phyloP scores from a whole-genome alignment of 2,113 vertebrate genomes.

The Glaucidium brasilianum region DNA sequence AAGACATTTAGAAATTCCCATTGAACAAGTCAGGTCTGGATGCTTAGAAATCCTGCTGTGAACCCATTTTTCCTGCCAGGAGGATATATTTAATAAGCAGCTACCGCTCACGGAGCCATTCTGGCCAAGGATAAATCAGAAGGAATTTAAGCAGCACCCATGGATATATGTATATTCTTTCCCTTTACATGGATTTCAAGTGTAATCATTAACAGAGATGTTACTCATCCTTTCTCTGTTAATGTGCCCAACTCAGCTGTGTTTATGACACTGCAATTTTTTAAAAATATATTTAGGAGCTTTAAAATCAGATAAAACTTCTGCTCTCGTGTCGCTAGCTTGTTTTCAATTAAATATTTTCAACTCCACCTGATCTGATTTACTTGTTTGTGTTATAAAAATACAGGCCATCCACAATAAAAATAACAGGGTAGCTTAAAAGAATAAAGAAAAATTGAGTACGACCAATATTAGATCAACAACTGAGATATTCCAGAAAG shows the following conservation, averaged over 20 bases:
- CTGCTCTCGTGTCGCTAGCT: rapidly evolving
- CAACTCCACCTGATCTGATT: neutral
- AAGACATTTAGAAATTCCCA: neutral
- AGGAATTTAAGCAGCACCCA: neutral
- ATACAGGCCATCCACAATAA: neutral
- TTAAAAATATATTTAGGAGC: neutral
- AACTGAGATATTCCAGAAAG: neutral
- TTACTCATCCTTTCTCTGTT: neutral
- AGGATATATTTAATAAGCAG: neutral
- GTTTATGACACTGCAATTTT: neutral
- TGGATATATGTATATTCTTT: neutral
- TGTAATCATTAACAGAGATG: neutral
- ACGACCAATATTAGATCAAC: neutral
- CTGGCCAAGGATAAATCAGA: neutral
- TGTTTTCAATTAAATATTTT: neutral
- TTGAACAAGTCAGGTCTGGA: neutral
- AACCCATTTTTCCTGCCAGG: neutral
- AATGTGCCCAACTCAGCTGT: neutral
- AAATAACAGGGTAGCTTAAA: neutral
- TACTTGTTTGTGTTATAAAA: neutral
- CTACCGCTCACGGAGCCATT: rapidly evolving
- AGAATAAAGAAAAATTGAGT: neutral
- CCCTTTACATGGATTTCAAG: neutral
- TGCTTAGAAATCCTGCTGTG: neutral
- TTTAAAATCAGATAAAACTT: neutral